A percentile compares a stretch with the other conserved stretches of the same genome.
Conservation (phyloP, 2,888 invertebrate genomes). For the Pedicia rivosa region DNA sequence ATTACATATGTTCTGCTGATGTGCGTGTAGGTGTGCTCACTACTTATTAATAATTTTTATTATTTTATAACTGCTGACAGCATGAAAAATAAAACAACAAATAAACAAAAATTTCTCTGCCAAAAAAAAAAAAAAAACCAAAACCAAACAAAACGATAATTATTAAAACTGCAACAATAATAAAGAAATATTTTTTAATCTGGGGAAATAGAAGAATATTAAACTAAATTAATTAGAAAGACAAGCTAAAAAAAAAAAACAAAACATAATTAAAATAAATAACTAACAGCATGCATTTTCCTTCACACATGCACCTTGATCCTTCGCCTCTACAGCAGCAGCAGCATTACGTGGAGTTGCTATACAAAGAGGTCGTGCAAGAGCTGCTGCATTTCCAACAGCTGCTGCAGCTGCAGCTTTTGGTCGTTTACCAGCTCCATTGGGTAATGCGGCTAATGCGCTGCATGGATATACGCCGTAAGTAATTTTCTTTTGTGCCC, state of each 20-base stretch:
- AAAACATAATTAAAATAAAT: no score
- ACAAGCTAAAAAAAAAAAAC: no score
- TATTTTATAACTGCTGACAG: no score
- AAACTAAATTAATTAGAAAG: no score
- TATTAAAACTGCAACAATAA: background rate
- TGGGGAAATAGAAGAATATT: no score
- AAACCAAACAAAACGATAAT: background rate
- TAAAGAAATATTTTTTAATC: background rate
- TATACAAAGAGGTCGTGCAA: slow-evolving; percentile 60
- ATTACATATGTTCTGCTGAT: no score
- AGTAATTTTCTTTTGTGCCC: no score
- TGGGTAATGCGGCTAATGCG: slow-evolving; percentile 49
- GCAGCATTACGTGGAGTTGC: slow-evolving; percentile 72
- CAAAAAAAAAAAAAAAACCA: no score
- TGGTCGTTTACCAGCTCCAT: slow-evolving; percentile 41
- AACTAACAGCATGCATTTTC: slow-evolving; percentile 16
- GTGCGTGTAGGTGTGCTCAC: no score
- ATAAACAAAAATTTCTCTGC: no score
- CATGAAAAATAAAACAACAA: no score
- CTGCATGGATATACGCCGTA: slow-evolving; percentile 85
- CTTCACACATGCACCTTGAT: background rate
- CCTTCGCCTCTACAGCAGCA: slow-evolving; percentile 34
- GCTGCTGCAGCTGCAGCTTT: slow-evolving; percentile 64
- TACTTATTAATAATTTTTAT: no score
- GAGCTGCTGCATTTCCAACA: slow-evolving; percentile 43